Percentiles rank a stretch among this genome's conserved stretches.
Conservation (phyloP, 2,113 vertebrate genomes). For the Argyrosomus japonicus region DNA sequence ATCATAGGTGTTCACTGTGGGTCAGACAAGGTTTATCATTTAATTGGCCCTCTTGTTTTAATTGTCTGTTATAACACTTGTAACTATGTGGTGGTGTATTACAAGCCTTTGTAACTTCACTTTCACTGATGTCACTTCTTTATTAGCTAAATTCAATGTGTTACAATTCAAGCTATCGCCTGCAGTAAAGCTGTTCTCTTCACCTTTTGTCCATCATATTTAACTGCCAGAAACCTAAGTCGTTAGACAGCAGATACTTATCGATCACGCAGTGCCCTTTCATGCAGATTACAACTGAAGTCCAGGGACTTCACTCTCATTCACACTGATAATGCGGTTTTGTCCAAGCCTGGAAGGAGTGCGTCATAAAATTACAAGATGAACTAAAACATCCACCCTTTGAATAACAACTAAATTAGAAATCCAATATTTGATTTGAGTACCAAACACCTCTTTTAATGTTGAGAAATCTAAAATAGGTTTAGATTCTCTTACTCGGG, state of each 20-base stretch:
- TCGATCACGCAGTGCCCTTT: neutral
- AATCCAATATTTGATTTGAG: no score
- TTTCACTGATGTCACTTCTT: neutral
- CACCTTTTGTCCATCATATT: neutral
- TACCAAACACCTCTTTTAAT: neutral
- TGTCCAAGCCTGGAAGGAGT: neutral
- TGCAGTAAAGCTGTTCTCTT: neutral
- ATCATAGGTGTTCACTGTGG: neutral
- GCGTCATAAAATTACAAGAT: neutral
- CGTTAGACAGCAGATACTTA: neutral
- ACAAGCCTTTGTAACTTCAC: neutral
- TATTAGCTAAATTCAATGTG: neutral
- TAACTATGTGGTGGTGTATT: no score
- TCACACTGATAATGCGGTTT: slow-evolving; percentile 16
- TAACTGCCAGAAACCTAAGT: neutral
- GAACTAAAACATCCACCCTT: neutral
- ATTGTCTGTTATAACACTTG: neutral
- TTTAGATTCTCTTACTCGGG: neutral
- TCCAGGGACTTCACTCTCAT: slow-evolving; percentile 34
- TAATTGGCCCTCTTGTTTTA: slow-evolving; percentile 1
- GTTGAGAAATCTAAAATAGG: no score
- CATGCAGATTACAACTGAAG: slow-evolving; percentile 10
- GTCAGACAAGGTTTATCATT: slow-evolving; percentile 10
- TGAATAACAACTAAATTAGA: no score
- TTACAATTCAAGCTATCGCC: neutral